phyloP scores from a whole-genome alignment of 2,797 vertebrate species.

The Bradypus variegatus region DNA sequence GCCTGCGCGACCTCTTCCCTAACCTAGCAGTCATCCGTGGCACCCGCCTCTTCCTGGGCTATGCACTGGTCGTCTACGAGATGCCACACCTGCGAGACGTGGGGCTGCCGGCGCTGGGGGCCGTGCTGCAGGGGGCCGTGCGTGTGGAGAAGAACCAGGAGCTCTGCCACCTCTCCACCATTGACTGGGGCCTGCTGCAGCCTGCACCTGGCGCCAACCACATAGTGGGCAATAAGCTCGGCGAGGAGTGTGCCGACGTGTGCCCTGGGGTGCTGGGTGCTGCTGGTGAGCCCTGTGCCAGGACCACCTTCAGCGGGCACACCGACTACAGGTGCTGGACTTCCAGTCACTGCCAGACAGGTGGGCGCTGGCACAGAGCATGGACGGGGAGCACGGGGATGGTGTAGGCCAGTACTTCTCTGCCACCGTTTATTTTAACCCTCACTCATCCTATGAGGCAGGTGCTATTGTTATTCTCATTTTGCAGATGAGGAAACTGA shows the following conservation, averaged over 20 bases:
- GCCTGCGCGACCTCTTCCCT: conserved; percentile 80
- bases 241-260: conserved; percentile 75
- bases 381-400: neutral
- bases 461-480: neutral
- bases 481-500: conserved; percentile 21
- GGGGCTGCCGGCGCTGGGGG: conserved; percentile 73
- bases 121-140: conserved; percentile 73
- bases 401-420: neutral
- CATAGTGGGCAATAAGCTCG: conserved; percentile 76
- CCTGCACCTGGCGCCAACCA: conserved; percentile 67
- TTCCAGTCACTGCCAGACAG: conserved; percentile 79
- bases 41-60: conserved; percentile 78
- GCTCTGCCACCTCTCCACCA: conserved; percentile 79
- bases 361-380: conserved; percentile 59
- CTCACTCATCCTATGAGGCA: neutral
- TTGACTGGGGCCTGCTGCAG: conserved; percentile 79
- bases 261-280: conserved; percentile 76
- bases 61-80: conserved; percentile 78
- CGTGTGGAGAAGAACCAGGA: conserved; percentile 81
- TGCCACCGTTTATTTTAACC: neutral
- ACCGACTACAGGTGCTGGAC: conserved; percentile 80
- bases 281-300: conserved; percentile 69
- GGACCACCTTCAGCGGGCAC: conserved; percentile 69
- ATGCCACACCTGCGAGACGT: conserved; percentile 79
- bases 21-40: conserved; percentile 78